Conservation (phyloP, 2,888 invertebrate species). For the Ischnus inquisitorius region DNA sequence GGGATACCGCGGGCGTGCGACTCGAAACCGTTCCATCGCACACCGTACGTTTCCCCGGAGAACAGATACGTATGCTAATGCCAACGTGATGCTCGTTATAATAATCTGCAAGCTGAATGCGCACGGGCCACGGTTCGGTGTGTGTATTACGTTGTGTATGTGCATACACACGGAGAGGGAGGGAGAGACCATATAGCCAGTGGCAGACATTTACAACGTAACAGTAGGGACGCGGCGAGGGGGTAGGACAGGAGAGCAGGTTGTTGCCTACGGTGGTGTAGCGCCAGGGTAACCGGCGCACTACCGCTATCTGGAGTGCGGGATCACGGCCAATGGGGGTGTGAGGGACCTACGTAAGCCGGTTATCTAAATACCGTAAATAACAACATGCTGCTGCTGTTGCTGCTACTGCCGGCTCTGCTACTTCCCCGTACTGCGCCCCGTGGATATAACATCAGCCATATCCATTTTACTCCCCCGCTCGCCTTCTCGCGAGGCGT, state of each 20-base stretch:
- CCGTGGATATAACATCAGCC: slow-evolving; percentile 52
- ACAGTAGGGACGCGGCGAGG: slow-evolving; percentile 34
- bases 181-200: neutral
- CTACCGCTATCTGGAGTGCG: slow-evolving; percentile 81
- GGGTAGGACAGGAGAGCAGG: slow-evolving; percentile 68
- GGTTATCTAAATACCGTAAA: slow-evolving; percentile 86
- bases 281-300: slow-evolving; percentile 74
- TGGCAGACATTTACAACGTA: slow-evolving; percentile 42
- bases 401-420: slow-evolving; percentile 51
- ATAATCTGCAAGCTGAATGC: slow-evolving; percentile 82
- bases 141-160: slow-evolving; percentile 52
- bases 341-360: slow-evolving; percentile 83
- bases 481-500: slow-evolving; percentile 57
- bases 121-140: slow-evolving; percentile 68
- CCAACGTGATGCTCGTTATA: slow-evolving; percentile 82
- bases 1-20: slow-evolving; percentile 57
- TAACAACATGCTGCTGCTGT: slow-evolving; percentile 77
- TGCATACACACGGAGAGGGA: slow-evolving; percentile 14
- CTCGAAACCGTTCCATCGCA: slow-evolving; percentile 57
- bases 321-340: slow-evolving; percentile 82
- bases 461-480: slow-evolving; percentile 55
- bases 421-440: slow-evolving; percentile 64
- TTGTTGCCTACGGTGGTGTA: slow-evolving; percentile 74
- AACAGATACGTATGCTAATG: slow-evolving; percentile 83
- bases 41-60: slow-evolving; percentile 73